Base-by-base conservation (phyloP, 2,888 invertebrate genomes). In the Tupiocoris notatus region DNA sequence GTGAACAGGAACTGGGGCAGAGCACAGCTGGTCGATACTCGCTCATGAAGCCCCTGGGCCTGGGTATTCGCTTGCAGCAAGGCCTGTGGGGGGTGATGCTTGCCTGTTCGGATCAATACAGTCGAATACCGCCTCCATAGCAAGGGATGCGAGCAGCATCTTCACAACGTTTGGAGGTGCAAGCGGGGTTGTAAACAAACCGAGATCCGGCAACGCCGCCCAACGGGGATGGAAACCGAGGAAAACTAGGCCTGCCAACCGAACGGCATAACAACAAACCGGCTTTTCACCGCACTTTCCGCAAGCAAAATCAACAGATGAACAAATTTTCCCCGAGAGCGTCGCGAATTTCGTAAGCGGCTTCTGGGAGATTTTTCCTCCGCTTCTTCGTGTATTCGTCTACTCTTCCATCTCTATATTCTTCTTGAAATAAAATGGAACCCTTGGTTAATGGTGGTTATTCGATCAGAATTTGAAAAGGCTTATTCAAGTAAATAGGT, bases 11-110 rank as follows among this genome's bases (percentile, higher is more conserved):
- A 75, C 64, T 65, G 58, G 75, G 75, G 75, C 65, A 64, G 65
- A 65, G 65, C 62, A 39, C 75, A 75, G 75, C 75, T 75, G 75
- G 59, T 75, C 75, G 65, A 75, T 75, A 75, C 39, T 39, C 12
- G 39, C 39, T 39, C 39, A 12, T 39, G 39, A 12, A 39, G 39
- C 39, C 39, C 39, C 39, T 39, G 39, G 39, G 39, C 59, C 59
- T 18, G 59, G 59, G 7, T 59, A 3, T 18, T n/a, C n/a, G n/a
- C n/a, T n/a, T n/a, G n/a, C n/a, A n/a, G n/a, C n/a, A n/a, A n/a
- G 59, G 25, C 62, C 23, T 54, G 58, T 23, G 18, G 59, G 17
- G 59, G 20, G 39, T 12, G 39, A 73, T 73, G 62, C 39, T 62
- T 7, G 65, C 59, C 59, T 20, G n/a, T n/a, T 59, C 54, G 20